Conservation (phyloP, 2,113 vertebrate species). For the Anarhynchus alexandrinus region DNA sequence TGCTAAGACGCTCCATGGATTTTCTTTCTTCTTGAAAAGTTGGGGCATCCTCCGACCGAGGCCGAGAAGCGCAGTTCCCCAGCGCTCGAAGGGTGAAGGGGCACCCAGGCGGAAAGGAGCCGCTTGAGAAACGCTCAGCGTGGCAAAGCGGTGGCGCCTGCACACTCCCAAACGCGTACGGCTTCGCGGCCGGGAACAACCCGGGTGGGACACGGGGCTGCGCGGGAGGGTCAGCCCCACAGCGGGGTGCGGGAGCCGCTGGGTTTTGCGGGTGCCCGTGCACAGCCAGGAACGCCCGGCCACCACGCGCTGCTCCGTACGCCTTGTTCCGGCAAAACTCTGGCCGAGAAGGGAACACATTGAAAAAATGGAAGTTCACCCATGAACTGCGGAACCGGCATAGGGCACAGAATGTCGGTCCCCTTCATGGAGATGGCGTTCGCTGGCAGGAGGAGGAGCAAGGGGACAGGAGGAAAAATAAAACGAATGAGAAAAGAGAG, state of each 20-base stretch:
- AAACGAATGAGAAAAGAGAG: neutral
- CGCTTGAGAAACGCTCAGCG: neutral
- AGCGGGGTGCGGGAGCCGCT: neutral
- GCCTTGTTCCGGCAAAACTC: neutral
- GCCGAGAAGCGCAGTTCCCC: neutral
- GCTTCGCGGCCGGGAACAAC: neutral
- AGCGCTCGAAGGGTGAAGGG: neutral
- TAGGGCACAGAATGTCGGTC: neutral
- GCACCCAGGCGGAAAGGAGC: neutral
- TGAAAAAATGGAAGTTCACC: neutral
- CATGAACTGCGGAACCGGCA: accelerated
- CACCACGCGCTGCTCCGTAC: neutral
- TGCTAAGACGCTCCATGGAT: neutral
- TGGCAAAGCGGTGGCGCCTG: neutral
- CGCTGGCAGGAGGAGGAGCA: neutral
- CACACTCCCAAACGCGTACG: neutral
- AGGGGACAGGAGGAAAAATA: neutral
- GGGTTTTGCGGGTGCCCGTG: neutral
- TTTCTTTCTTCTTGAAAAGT: neutral
- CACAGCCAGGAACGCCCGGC: neutral
- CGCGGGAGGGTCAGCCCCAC: neutral
- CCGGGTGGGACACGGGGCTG: neutral
- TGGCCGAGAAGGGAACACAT: neutral
- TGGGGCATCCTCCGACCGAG: neutral
- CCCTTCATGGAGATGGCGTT: neutral